These are phyloP conservation scores for Celastrina argiolus DNA, from an alignment of 2,888 invertebrate species.

Conservation along the genomic window DNA sequence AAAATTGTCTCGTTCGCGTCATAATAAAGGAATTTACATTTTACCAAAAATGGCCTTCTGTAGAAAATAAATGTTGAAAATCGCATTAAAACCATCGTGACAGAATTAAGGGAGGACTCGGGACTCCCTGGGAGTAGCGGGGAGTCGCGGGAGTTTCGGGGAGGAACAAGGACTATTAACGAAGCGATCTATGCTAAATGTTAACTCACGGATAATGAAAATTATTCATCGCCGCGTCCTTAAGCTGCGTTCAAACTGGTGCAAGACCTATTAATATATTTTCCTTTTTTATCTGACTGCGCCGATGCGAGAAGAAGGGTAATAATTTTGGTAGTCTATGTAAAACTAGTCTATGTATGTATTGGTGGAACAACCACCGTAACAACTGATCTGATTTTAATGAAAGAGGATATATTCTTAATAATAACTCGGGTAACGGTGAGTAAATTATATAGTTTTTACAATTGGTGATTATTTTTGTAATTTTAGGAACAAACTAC, in stretches of 20 bases:
- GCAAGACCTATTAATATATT: neutral
- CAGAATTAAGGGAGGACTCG: constrained; percentile 35
- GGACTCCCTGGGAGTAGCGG: constrained; percentile 18
- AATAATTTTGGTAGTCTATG: no score
- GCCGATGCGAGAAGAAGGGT: no score
- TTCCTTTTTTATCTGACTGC: no score
- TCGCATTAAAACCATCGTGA: constrained; percentile 35
- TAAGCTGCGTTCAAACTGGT: constrained; percentile 35
- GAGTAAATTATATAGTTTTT: no score
- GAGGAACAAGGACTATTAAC: constrained; percentile 38
- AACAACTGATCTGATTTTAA: no score
- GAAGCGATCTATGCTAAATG: constrained; percentile 46
- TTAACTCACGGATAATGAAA: constrained; percentile 62
- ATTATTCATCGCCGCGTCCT: constrained; percentile 48
- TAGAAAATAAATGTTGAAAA: constrained; percentile 29
- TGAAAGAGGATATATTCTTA: no score
- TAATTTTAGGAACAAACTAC: no score
- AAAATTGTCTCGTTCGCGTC: neutral
- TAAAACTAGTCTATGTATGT: no score
- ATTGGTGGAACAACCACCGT: no score
- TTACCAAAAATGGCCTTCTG: constrained; percentile 9
- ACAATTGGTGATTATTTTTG: no score
- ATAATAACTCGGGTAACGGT: no score
- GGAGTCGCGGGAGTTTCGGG: constrained; percentile 30
- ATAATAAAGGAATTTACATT: constrained; percentile 17